Conservation (phyloP, 1,140 invertebrate species). For the Lepeophtheirus salmonis region DNA sequence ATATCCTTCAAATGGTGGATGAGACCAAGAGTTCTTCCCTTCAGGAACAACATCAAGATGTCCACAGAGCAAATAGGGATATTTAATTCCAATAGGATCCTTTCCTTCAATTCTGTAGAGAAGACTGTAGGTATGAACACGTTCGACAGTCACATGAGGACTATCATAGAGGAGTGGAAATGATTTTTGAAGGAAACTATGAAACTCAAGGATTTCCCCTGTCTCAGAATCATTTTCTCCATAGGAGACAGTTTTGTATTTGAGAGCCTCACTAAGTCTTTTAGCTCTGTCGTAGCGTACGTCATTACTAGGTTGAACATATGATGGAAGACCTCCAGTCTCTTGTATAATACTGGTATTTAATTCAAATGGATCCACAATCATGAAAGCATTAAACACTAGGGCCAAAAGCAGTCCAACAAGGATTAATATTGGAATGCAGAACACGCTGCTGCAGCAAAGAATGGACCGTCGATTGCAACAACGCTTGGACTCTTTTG, state of each 20-base stretch:
- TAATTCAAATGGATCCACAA: not conserved
- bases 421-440: not conserved
- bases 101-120: slow-evolving; percentile 20
- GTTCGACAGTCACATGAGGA: not conserved
- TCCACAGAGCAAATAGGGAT: slow-evolving; percentile 35
- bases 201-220: not conserved
- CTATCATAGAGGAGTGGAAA: not conserved
- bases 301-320: not conserved
- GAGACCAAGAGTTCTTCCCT: slow-evolving; percentile 30
- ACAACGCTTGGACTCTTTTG: too few species aligned
- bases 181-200: not conserved
- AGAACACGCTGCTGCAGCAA: not conserved
- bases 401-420: not conserved
- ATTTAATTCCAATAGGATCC: slow-evolving; percentile 26
- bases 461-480: too few species aligned
- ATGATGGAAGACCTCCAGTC: not conserved
- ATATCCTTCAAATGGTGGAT: slow-evolving; percentile 34
- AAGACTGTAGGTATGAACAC: not conserved
- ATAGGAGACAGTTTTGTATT: not conserved
- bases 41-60: slow-evolving; percentile 41
- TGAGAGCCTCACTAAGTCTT: not conserved
- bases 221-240: not conserved
- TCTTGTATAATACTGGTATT: too few species aligned
- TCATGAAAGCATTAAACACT: not conserved
- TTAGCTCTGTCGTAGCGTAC: not conserved